Conservation (phyloP, 2,888 invertebrate species). For the Bruchidius siliquastri region DNA sequence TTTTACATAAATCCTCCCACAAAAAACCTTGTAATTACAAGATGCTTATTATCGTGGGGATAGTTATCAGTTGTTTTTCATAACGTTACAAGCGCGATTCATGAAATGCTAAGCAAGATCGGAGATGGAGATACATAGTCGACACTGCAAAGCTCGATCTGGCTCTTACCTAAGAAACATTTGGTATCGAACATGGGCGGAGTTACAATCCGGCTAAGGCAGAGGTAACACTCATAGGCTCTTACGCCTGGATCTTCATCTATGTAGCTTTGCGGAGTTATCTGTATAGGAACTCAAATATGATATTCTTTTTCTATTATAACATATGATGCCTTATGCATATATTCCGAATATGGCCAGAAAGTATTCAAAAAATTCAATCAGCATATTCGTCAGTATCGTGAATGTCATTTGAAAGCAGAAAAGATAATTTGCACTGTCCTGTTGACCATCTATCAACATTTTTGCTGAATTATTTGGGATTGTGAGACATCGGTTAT, state of each 20-base stretch:
- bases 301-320: too few relatives aligned
- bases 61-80: slow-evolving; percentile 12
- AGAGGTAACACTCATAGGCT: neutral
- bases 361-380: too few relatives aligned
- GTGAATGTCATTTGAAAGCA: too few relatives aligned
- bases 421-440: too few relatives aligned
- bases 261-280: neutral
- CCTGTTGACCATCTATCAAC: too few relatives aligned
- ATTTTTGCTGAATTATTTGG: too few relatives aligned
- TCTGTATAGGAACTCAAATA: neutral
- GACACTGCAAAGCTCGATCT: neutral
- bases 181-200: slow-evolving; percentile 1
- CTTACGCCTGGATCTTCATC: neutral
- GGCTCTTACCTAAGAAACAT: slow-evolving; percentile 14
- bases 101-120: slow-evolving; percentile 15
- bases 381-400: too few relatives aligned
- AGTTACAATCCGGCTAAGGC: neutral
- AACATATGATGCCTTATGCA: too few relatives aligned
- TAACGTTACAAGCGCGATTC: slow-evolving; percentile 10
- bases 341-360: too few relatives aligned
- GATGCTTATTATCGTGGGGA: slow-evolving; percentile 5
- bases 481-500: too few relatives aligned
- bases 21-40: slow-evolving; percentile 6
- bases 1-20: neutral
- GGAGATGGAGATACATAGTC: slow-evolving; percentile 4